Evolutionary conservation across 2,113 vertebrate genomes (phyloP).

Genomic region (Desmodus rotundus): DNA sequence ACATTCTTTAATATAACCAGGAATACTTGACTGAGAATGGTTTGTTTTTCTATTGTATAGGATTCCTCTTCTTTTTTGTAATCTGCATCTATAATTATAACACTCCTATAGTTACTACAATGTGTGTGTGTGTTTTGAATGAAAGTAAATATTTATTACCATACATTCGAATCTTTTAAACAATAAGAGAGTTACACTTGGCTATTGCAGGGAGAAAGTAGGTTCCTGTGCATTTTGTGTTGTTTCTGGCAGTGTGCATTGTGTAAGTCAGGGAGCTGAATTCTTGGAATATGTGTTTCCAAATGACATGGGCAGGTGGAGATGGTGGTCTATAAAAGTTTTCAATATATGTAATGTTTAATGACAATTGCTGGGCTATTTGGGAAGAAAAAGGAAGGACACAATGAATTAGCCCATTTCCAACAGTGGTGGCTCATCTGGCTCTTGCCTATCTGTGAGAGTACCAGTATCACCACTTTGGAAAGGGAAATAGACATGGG

Average conservation of each 20-base stretch:
- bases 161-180: background rate
- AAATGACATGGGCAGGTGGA: background rate
- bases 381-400: background rate
- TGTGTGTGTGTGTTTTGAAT: background rate
- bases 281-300: background rate
- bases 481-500: background rate
- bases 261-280: background rate
- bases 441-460: background rate
- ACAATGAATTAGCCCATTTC: background rate
- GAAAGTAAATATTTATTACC: slow-evolving; percentile 16
- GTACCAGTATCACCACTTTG: background rate
- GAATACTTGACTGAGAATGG: background rate
- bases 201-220: background rate
- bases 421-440: background rate
- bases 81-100: background rate
- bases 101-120: background rate
- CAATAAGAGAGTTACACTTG: background rate
- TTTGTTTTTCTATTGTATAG: background rate
- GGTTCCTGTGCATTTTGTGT: background rate
- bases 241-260: background rate
- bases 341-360: background rate
- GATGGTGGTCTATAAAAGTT: background rate
- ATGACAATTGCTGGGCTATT: background rate
- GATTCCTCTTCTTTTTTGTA: background rate
- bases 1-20: background rate